A percentile compares a stretch with the other conserved stretches of the same genome.
phyloP scores from a whole-genome alignment of 2,113 vertebrate species.

The Crotalus viridis region DNA sequence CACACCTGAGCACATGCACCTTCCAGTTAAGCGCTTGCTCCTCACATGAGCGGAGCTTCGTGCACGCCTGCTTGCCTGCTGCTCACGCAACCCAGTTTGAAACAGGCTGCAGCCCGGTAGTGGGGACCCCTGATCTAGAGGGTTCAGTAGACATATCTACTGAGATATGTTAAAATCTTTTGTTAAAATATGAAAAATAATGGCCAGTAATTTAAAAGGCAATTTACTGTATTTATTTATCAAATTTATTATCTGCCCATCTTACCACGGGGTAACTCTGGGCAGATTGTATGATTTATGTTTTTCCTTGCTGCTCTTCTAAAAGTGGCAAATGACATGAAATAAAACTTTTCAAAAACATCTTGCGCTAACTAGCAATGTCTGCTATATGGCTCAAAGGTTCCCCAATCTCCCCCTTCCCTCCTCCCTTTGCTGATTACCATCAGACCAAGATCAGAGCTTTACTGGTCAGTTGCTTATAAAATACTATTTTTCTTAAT shows the following conservation, averaged over 20 bases:
- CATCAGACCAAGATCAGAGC: neutral
- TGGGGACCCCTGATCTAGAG: too few species aligned
- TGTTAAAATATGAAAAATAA: neutral
- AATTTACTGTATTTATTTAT: neutral
- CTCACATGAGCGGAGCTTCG: too few species aligned
- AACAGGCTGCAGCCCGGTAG: too few species aligned
- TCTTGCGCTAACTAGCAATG: neutral
- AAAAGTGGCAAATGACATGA: neutral
- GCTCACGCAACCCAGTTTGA: too few species aligned
- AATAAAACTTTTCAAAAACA: neutral
- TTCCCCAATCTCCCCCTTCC: neutral
- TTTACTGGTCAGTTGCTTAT: neutral
- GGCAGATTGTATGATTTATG: neutral
- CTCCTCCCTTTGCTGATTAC: neutral
- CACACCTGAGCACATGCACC: too few species aligned
- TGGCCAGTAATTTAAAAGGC: neutral
- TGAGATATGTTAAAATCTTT: neutral
- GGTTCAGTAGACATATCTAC: neutral
- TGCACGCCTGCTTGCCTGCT: too few species aligned
- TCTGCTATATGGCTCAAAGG: neutral
- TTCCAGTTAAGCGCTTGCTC: too few species aligned
- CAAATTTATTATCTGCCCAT: neutral
- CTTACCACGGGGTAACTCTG: neutral
- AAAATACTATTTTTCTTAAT: neutral
- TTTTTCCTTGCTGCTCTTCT: neutral